These are phyloP conservation scores for Microtus pennsylvanicus DNA, from an alignment of 2,113 vertebrate genomes.

Conservation along the genomic window DNA sequence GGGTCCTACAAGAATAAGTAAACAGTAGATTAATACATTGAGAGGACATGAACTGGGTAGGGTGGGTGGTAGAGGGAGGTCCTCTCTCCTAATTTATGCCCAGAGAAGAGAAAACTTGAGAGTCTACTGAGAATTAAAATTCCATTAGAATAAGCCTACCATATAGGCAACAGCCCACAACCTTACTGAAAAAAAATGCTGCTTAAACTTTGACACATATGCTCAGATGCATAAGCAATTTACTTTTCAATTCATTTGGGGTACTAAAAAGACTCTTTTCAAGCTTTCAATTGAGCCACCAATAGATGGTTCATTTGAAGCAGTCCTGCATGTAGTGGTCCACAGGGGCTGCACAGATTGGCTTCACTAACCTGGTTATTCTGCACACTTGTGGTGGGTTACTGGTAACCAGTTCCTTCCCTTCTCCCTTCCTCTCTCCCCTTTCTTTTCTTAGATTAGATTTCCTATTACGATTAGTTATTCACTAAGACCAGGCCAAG, in stretches of 20 bases:
- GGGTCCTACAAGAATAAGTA: not conserved
- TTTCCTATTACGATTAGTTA: not conserved
- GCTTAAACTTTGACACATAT: not conserved
- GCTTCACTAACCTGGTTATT: not conserved
- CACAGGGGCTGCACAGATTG: not conserved
- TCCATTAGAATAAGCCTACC: not conserved
- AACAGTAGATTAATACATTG: not conserved
- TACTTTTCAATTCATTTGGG: not conserved
- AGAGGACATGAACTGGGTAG: not conserved
- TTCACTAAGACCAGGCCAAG: not conserved
- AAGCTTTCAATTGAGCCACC: not conserved
- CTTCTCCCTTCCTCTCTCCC: not conserved
- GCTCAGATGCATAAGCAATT: not conserved
- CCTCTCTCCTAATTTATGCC: conserved; percentile 2
- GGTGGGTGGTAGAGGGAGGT: not conserved
- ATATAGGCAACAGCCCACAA: not conserved
- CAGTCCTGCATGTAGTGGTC: not conserved
- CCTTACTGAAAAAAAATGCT: not conserved
- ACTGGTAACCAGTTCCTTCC: not conserved
- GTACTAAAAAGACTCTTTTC: not conserved
- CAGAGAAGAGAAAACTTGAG: not conserved
- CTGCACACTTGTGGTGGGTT: not conserved
- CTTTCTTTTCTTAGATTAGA: not conserved
- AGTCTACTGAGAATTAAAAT: conserved; percentile 16
- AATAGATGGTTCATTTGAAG: not conserved